Conservation (phyloP, 2,888 invertebrate species). For the Drosophila sordidula region DNA sequence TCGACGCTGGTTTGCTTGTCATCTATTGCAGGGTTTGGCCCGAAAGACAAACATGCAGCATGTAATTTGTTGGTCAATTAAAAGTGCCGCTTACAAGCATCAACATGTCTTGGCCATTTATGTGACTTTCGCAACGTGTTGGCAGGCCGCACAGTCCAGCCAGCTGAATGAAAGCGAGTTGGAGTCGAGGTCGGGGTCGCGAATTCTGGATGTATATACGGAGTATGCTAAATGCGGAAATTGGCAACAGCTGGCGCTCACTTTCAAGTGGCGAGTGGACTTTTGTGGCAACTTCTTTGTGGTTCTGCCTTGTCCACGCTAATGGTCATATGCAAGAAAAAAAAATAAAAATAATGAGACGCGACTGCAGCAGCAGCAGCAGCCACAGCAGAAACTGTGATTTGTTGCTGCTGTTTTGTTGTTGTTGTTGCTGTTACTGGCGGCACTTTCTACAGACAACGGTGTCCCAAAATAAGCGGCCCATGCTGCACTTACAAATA, state of each 20-base stretch:
- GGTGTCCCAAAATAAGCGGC: conserved; percentile 75
- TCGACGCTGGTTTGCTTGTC: conserved; percentile 75
- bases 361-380: conserved; percentile 50
- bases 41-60: conserved; percentile 66
- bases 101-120: conserved; percentile 70
- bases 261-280: conserved; percentile 61
- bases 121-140: conserved; percentile 60
- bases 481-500: conserved; percentile 62
- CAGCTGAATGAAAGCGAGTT: conserved; percentile 67
- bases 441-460: conserved; percentile 74
- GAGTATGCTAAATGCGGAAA: conserved; percentile 67
- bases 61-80: conserved; percentile 80
- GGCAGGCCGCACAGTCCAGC: conserved; percentile 6
- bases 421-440: conserved; percentile 44
- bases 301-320: conserved; percentile 80
- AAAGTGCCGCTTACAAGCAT: conserved; percentile 72
- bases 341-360: conserved; percentile 66
- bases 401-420: conserved; percentile 34
- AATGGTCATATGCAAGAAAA: conserved; percentile 76
- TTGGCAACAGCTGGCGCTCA: conserved; percentile 77
- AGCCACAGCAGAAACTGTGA: conserved; percentile 54
- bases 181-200: conserved; percentile 48
- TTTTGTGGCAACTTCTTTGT: conserved; percentile 70
- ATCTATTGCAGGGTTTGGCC: conserved; percentile 77
- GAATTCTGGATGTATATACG: conserved; percentile 42